Conservation (phyloP, 2,888 invertebrate genomes). For the Cheilosia pagana region DNA sequence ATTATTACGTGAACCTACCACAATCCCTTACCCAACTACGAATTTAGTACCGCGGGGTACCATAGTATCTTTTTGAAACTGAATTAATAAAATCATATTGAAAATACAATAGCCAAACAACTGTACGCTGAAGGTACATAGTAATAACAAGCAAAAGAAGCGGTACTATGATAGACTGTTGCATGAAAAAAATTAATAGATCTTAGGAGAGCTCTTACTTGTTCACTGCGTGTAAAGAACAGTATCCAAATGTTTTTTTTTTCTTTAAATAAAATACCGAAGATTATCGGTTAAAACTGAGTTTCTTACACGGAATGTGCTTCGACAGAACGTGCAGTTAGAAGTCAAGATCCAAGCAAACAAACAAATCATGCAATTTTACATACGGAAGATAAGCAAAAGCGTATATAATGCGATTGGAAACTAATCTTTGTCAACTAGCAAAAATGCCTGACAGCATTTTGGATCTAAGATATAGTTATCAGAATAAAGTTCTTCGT, state of each 20-base stretch:
- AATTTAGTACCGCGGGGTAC: conserved; percentile 45
- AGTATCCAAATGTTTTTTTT: conserved; percentile 29
- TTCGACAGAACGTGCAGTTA: conserved; percentile 14
- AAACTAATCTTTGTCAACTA: conserved; percentile 42
- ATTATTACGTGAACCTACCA: conserved; percentile 72
- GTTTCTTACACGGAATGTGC: conserved; percentile 1
- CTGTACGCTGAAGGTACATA: conserved; percentile 6
- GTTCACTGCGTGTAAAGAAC: conserved; percentile 17
- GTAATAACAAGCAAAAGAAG: conserved; percentile 16
- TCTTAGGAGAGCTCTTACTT: conserved; percentile 45
- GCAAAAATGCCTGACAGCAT: conserved; percentile 64
- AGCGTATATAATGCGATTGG: conserved; percentile 42
- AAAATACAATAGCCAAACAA: conserved; percentile 23
- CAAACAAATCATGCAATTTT: conserved; percentile 39
- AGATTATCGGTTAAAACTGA: conserved; percentile 32
- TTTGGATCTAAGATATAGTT: conserved; percentile 52
- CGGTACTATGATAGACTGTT: conserved; percentile 56
- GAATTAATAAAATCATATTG: conserved; percentile 14
- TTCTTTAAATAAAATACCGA: conserved; percentile 25
- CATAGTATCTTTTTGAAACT: conserved; percentile 28
- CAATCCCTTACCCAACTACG: conserved; percentile 55
- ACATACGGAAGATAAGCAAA: conserved; percentile 3
- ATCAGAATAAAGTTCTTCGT: conserved; percentile 44
- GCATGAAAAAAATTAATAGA: conserved; percentile 52
- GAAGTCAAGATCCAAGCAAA: conserved; percentile 1